Evolutionary conservation across 2,888 invertebrate species (phyloP), one percentile per base, ranked within the genome.

Genomic region (Sesia apiformis): DNA sequence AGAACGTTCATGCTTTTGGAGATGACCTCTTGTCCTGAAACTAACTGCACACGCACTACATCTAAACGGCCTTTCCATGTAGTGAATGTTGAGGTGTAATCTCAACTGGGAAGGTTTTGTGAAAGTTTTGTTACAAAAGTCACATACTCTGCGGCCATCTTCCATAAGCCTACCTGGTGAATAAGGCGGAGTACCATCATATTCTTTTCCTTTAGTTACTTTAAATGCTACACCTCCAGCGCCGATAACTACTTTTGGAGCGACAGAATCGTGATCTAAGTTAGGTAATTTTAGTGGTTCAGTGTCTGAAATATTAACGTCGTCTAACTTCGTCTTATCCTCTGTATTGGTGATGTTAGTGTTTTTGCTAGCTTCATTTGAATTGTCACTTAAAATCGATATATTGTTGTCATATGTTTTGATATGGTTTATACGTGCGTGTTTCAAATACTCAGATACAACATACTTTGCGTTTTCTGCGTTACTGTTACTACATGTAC

Each of bases 41-140:
- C 97, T 96, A 39, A 97, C 94, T 43, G 95, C 95, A 83, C 98
- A 98, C 3, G 96, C 94, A 67, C 97, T 96, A 80, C 98, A 98
- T 63, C 96, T 93, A 76, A 95, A 97, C 53, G 96, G 97, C 59
- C 97, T 91, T 78, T 98, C 98, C 91, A 98, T 94, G 71, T 97
- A 97, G 84, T 98, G 98, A 63, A 98, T 97, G 81, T 98, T 98
- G 80, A 97, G 95, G 84, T 98, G 98, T 60, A 98, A 90, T 61
- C 94, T 92, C 60, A 98, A 90, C 74, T 98, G 97, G 59, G 96
- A 96, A 58, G 96, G 95, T 80, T 98, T 97, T 59, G 94, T 95
- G 84, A 98, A 98, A 54, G 94, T 94, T 83, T 98, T 97, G 64
- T 95, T 94, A 84, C 98, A 98, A 70, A 98, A 94, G 55, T 92